Base-by-base conservation (phyloP, 2,113 vertebrate genomes). In the Rhipidura dahli region DNA sequence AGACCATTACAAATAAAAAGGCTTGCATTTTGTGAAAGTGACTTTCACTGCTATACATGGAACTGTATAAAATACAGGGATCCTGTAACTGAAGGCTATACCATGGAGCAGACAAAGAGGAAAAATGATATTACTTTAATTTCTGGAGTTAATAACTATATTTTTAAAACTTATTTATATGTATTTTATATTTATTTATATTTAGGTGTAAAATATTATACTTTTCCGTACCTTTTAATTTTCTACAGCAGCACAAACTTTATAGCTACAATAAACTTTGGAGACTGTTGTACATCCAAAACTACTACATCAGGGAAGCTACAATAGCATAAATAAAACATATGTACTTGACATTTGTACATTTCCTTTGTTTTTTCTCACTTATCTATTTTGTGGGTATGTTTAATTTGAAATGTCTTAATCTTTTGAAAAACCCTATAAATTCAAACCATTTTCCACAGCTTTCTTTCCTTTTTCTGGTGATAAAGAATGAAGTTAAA, bases 41-140 rank as follows among this genome's bases (percentile, higher is more conserved):
- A 7, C 1, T 78, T 73, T 59, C 7, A 28, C 4, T 63, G 2
- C 39, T 57, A 59, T 4, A 54, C 0, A 0, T 33, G 23, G 11
- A 89, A 53, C 5, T 28, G 20, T n/a, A 37, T 61, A 92, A 82
- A 50, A 69, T 30, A 5, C 6, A 51, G 13, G 20, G 16, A 39
- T 82, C 11, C 17, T 60, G 2, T 50, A 65, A 53, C 11, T 33
- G 20, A 83, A 54, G 18, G 3, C 13, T 72, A 3, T 68, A 42
- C 11, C 7, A 56, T 3, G 30, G 3, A 44, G 31, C 10, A 79
- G 15, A 17, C 7, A 16, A 79, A 61, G 15, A 75, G 6, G 6
- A 2, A 10, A 71, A 35, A 64, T 45, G 42, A 45, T 47, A 64
- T 20, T n/a, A 9, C 80, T 51, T 42, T 39, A 37, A 60, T 27